Base-by-base conservation (phyloP, 2,113 vertebrate genomes). In the Salminus brasiliensis region DNA sequence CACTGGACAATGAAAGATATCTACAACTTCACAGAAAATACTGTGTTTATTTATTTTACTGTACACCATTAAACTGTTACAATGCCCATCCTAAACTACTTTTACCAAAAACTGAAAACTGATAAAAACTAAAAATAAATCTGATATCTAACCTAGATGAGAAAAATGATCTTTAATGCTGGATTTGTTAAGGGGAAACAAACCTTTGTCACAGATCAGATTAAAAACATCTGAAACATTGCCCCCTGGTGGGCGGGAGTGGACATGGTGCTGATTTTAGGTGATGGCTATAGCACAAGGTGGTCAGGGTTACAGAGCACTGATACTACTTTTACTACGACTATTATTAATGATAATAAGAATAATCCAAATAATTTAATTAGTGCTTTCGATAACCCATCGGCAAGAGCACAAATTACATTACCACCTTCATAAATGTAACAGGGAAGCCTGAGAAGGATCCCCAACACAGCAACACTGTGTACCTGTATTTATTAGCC, bases 161-260 rank as follows among this genome's bases (percentile, higher is more conserved):
- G 15, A 0, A 49, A 18, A 49, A 29, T n/a, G 12, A 15, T 60
- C 30, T 34, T 18, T 32, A 5, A 32, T 4, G 18, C 32, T 25
- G 29, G 13, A 5, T 59, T 11, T 62, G 13, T 18, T 18, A 30
- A 32, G 18, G 4, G 7, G 15, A 32, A 32, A 74, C 13, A 30
- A 43, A 15, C 13, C 0, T 32, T 43, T 3, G 5, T n/a, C 11
- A 55, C 5, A 55, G 36, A 55, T 55, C 1, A 27, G 11, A 9
- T 8, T 12, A 30, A 29, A 62, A 34, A 16, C 11, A 16, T 18
- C 45, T 32, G 43, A 71, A 71, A 79, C 47, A 13, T 43, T 30
- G 68, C 57, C 76, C 39, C 10, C 76, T 63, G 43, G 76, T 72
- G 76, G 67, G 18, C 23, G 25, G 8, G 32, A 18, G 39, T 36